These are phyloP conservation scores for Actenoides lindsayi DNA, from an alignment of 2,113 vertebrate genomes.

Conservation along the genomic window DNA sequence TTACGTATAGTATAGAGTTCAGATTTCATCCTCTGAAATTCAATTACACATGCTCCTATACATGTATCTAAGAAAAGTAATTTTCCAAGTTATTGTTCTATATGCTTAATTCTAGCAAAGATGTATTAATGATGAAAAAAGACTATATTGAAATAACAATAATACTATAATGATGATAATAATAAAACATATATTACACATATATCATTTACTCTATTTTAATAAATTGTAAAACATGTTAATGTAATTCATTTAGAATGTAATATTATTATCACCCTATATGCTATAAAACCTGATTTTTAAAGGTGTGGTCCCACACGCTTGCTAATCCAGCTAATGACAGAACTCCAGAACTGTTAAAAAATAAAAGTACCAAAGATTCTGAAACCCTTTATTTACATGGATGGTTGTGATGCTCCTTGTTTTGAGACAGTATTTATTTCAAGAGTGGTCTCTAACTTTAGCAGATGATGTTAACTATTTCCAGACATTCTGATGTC, in stretches of 20 bases:
- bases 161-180: neutral
- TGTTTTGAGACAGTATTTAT: neutral
- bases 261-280: neutral
- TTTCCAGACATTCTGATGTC: neutral
- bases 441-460: neutral
- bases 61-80: neutral
- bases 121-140: neutral
- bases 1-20: neutral
- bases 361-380: neutral
- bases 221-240: neutral
- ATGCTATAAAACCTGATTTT: neutral
- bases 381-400: neutral
- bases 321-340: neutral
- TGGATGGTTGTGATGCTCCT: neutral
- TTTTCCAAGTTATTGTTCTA: neutral
- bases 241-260: neutral
- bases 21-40: neutral
- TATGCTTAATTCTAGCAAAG: neutral
- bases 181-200: neutral
- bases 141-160: neutral
- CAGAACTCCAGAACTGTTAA: neutral
- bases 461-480: neutral
- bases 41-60: neutral
- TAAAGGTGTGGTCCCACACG: neutral
- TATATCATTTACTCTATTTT: neutral